Percentiles rank a stretch among this genome's conserved stretches.
Evolutionary conservation across 1,140 invertebrate species (phyloP).

Genomic region (Panulirus ornatus): DNA sequence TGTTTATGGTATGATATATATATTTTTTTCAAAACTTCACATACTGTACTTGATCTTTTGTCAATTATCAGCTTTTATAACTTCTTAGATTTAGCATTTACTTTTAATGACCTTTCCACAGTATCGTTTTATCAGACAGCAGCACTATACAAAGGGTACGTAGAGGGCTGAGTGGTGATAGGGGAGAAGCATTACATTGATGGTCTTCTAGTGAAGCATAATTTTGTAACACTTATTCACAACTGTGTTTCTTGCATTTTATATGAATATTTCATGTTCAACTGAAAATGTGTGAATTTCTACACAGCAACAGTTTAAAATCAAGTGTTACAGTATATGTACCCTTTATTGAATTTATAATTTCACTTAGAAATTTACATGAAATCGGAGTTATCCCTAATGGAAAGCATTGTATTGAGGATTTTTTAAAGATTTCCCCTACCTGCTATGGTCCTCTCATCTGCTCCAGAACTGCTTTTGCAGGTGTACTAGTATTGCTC

Average conservation of each 20-base stretch:
- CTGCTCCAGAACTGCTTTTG: slow-evolving; percentile 23
- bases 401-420: neutral
- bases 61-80: no score
- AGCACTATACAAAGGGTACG: no score
- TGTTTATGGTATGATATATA: no score
- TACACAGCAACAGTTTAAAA: neutral
- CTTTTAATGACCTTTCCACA: no score
- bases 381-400: neutral
- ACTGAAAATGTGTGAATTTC: no score
- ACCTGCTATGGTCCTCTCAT: neutral
- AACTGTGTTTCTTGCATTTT: neutral
- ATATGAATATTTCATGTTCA: neutral
- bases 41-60: no score
- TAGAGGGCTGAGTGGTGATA: no score
- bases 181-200: neutral
- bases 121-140: no score
- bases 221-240: neutral
- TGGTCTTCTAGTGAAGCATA: neutral
- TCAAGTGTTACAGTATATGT: neutral
- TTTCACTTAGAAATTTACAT: no score
- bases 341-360: no score
- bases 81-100: no score
- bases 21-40: no score
- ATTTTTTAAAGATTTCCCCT: neutral
- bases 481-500: slow-evolving; percentile 29